Base-by-base conservation (phyloP, 1,140 invertebrate genomes). In the Panagrolaimus sp. region DNA sequence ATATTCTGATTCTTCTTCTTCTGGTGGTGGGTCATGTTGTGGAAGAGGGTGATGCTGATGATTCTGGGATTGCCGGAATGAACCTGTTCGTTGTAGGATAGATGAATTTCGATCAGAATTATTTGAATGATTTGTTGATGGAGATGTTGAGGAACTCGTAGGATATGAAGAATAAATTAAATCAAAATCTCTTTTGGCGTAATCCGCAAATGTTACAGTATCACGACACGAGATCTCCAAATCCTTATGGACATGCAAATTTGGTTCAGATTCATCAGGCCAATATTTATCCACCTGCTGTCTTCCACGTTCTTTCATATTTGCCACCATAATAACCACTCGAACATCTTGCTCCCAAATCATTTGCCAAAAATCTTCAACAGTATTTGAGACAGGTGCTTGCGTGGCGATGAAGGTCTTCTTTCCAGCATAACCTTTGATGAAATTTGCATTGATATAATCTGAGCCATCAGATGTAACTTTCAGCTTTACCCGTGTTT, bases 301-400 rank as follows among this genome's bases (percentile, higher is more conserved):
- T 4, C 79, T 46, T 1, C 70, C 72, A 11, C 71, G 62, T 67
- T 81, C 79, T n/a, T 66, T 57, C 31, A 83, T 63, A 74, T 83
- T 81, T 9, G 78, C 68, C n/a, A 78, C 86, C 94, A 97, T 97
- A 3, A 97, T 92, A 74, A 97, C 92, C 20, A 92, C 91, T 68
- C 91, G 87, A 27, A 91, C 91, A 79, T 93, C 92, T 67, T 91
- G 92, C 84, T 96, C 93, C 93, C 93, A 97, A 76, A 92, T 90
- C 93, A 96, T 97, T 72, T 93, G 87, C 95, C 95, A 98, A 86
- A 98, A 97, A 84, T 98, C 95, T 82, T 94, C 92, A 48, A 93
- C 87, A 0, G 95, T 98, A 51, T 91, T 92, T 83, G 93, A 92
- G 72, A 97, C 84, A 9, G 94, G 93, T 31, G 96, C 96, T 88